phyloP scores from a whole-genome alignment of 2,888 invertebrate species.

The Athalia cordata region DNA sequence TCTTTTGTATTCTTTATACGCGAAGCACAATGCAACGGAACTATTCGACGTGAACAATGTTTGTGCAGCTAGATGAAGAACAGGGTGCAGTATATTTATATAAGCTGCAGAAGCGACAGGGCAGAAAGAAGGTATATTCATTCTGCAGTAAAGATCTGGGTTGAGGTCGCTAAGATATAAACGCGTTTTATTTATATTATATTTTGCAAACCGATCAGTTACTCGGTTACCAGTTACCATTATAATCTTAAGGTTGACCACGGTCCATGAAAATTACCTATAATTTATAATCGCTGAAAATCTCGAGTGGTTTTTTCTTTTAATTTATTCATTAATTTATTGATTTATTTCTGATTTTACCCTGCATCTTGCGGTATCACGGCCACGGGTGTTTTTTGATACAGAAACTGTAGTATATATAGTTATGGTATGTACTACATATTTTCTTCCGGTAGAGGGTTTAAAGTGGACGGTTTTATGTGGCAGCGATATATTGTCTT shows the following conservation, averaged over 20 bases:
- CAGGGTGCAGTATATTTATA: background rate
- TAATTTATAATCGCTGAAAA: background rate
- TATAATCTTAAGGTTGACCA: no score
- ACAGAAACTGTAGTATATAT: no score
- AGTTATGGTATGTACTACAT: background rate
- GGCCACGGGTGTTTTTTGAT: background rate
- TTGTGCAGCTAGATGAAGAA: background rate
- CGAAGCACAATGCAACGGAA: no score
- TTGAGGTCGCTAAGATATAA: conserved; percentile 13
- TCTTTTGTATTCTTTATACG: no score
- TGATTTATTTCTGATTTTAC: no score
- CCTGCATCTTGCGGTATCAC: background rate
- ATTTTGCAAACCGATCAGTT: no score
- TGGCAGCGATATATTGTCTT: conserved; percentile 9
- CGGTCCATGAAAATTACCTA: no score
- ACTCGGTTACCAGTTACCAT: no score
- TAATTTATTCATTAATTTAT: background rate
- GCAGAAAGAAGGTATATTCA: background rate
- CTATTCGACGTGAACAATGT: background rate
- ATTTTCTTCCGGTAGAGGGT: conserved; percentile 28
- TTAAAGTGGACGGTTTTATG: background rate
- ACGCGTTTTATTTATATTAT: background rate
- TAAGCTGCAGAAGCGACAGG: background rate
- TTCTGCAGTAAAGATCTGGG: conserved; percentile 15
- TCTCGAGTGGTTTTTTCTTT: background rate